Conservation (phyloP, 1,140 invertebrate species). For the Mamestra configurata region DNA sequence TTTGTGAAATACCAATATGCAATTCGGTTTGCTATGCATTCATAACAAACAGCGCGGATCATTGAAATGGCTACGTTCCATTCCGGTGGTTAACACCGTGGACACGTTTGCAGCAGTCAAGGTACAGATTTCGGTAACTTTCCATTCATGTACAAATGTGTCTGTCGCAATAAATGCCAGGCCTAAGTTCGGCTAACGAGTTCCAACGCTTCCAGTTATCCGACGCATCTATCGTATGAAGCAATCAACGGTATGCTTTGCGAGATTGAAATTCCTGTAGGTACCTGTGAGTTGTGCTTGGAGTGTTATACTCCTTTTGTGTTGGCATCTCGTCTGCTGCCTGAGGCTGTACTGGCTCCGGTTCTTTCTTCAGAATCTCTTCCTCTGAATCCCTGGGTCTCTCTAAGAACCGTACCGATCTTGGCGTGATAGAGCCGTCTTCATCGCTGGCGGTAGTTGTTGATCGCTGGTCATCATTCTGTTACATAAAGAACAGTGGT, state of each 20-base stretch:
- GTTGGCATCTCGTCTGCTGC: conserved; percentile 63
- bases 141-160: too few relatives aligned
- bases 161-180: too few relatives aligned
- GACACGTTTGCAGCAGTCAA: too few relatives aligned
- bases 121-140: too few relatives aligned
- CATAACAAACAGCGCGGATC: too few relatives aligned
- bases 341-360: conserved; percentile 48
- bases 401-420: conserved; percentile 88
- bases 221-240: background rate
- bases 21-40: too few relatives aligned
- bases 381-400: conserved; percentile 70
- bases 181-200: background rate
- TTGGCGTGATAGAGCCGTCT: conserved; percentile 81
- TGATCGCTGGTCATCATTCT: conserved; percentile 80
- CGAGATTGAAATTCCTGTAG: background rate
- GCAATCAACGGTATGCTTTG: background rate
- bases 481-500: conserved; percentile 30
- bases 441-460: conserved; percentile 84
- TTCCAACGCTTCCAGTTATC: background rate
- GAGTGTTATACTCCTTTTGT: conserved; percentile 64
- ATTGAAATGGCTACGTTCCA: too few relatives aligned
- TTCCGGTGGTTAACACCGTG: too few relatives aligned
- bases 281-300: conserved; percentile 69
- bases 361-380: conserved; percentile 54
- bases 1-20: too few relatives aligned